Evolutionary conservation across 35 echinoderm and acorn worm species (phyloP).

Genomic region (Ophioderma brevispina): DNA sequence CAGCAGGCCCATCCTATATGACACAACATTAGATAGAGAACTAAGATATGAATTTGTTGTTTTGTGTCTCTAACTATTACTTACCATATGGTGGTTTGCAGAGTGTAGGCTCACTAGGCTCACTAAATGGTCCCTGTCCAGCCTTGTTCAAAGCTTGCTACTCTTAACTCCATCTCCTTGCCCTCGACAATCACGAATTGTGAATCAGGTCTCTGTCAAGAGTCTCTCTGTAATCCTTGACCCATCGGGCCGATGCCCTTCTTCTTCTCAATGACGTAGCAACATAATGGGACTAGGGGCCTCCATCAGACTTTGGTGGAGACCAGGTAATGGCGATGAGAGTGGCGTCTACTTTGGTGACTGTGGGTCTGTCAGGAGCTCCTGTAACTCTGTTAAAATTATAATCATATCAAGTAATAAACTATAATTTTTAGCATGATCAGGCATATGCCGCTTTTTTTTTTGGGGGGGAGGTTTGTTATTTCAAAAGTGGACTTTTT

Average conservation of each 20-base stretch:
- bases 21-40: too few relatives aligned
- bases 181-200: conserved; percentile 68
- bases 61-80: too few relatives aligned
- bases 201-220: conserved; percentile 59
- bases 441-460: too few relatives aligned
- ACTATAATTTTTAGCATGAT: too few relatives aligned
- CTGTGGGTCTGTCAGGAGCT: conserved; percentile 45
- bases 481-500: too few relatives aligned
- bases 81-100: conserved; percentile 74
- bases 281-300: conserved; percentile 61
- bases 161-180: conserved; percentile 78
- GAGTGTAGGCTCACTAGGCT: conserved; percentile 33
- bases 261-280: conserved; percentile 89
- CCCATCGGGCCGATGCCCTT: conserved; percentile 67
- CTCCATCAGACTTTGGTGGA: conserved; percentile 75
- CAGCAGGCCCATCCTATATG: too few relatives aligned
- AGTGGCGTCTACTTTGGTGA: conserved; percentile 43
- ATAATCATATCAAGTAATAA: too few relatives aligned
- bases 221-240: conserved; percentile 50
- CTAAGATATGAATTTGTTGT: too few relatives aligned
- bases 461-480: too few relatives aligned
- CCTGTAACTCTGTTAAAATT: conserved; percentile 53
- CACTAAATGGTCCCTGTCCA: conserved; percentile 65
- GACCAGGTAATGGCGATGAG: conserved; percentile 69
- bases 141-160: conserved; percentile 83